phyloP scores from a whole-genome alignment of 23 tunicate species.

The Halocynthia roretzi region DNA sequence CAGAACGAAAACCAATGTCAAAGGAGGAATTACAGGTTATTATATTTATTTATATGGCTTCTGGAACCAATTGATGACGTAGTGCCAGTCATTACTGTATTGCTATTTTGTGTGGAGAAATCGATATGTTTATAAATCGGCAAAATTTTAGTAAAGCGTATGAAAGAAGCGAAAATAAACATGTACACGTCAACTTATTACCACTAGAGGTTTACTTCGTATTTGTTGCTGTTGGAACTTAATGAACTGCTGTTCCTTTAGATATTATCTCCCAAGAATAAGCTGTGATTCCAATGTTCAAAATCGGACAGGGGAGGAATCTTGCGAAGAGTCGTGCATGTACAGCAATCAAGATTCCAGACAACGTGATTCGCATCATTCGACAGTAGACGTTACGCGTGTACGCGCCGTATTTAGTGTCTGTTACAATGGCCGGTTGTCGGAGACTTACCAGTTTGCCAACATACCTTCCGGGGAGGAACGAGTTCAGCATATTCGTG shows the following conservation, averaged over 20 bases:
- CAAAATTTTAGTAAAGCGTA: too few relatives aligned
- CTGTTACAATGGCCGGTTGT: slow-evolving; percentile 21
- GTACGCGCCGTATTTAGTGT: slow-evolving; percentile 1
- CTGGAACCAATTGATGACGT: too few relatives aligned
- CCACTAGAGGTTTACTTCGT: too few relatives aligned
- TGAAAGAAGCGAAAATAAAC: too few relatives aligned
- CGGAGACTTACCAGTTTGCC: background rate
- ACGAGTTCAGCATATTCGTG: slow-evolving; percentile 1
- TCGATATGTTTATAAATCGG: too few relatives aligned
- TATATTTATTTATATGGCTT: background rate
- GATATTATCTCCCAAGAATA: slow-evolving; percentile 1
- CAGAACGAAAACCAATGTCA: background rate
- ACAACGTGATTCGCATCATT: too few relatives aligned
- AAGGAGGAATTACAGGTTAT: background rate
- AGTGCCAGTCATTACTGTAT: too few relatives aligned
- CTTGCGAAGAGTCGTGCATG: slow-evolving; percentile 12
- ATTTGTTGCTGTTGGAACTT: too few relatives aligned
- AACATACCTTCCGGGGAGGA: background rate
- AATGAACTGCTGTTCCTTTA: background rate
- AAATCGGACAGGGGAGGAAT: slow-evolving; percentile 7
- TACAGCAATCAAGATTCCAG: too few relatives aligned
- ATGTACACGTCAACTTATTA: too few relatives aligned
- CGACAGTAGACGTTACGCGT: slow-evolving; percentile 6
- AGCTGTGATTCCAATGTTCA: background rate
- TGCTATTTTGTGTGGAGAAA: too few relatives aligned